Evolutionary conservation across 2,113 vertebrate species (phyloP).

Genomic region (Nesogale talazaci): DNA sequence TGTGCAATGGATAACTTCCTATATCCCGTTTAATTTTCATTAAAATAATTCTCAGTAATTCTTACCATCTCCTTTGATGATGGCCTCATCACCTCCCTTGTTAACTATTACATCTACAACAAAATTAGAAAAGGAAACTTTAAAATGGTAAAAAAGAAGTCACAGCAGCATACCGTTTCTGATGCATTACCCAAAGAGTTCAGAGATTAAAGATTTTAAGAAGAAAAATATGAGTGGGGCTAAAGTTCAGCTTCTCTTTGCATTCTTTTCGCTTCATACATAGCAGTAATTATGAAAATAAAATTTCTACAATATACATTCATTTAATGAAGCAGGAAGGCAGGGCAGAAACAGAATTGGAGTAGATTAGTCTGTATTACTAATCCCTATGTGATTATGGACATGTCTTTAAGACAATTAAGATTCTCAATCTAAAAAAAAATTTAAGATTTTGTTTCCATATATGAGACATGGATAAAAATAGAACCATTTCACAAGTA

Average conservation of each 20-base stretch:
- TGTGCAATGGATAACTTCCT: background rate
- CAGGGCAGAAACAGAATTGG: background rate
- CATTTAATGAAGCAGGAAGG: background rate
- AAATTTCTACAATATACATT: background rate
- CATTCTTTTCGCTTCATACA: constrained; percentile 8
- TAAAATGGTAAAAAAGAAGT: constrained; percentile 36
- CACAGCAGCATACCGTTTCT: constrained; percentile 11
- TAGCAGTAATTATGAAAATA: constrained; percentile 1
- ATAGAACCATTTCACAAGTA: background rate
- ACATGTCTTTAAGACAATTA: background rate
- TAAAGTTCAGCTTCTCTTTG: background rate
- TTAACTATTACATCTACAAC: constrained; percentile 85
- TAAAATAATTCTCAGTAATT: constrained; percentile 46
- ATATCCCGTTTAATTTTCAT: background rate
- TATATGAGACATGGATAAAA: background rate
- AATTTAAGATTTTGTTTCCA: background rate
- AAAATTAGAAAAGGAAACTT: constrained; percentile 54
- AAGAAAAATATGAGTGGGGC: constrained; percentile 19
- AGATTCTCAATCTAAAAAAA: no score
- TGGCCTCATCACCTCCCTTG: constrained; percentile 84
- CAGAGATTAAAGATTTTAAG: background rate
- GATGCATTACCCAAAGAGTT: constrained; percentile 19
- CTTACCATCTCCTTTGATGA: constrained; percentile 88
- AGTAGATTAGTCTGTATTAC: background rate
- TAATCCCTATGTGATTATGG: background rate